phyloP scores from a whole-genome alignment of 1,140 invertebrate genomes.

The Anastatus disparis region DNA sequence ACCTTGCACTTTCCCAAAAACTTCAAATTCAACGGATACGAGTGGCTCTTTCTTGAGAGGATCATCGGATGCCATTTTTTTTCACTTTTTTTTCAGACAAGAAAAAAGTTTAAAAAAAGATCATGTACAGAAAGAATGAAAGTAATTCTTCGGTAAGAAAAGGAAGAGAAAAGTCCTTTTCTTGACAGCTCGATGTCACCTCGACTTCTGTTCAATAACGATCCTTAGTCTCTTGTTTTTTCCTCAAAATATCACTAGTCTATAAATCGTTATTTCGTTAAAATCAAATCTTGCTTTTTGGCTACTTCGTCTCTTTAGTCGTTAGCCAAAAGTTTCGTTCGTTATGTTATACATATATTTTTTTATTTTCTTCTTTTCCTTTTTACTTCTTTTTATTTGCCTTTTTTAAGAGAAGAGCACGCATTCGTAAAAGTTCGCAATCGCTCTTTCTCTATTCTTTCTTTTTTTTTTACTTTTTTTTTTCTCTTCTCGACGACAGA shows the following conservation, averaged over 20 bases:
- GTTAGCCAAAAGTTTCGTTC: neutral
- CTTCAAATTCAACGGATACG: slow-evolving; percentile 87
- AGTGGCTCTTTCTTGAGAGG: slow-evolving; percentile 68
- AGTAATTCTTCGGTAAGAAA: neutral
- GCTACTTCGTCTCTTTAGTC: neutral
- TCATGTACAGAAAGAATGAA: neutral
- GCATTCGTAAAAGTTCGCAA: too few relatives aligned
- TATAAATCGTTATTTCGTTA: too few relatives aligned
- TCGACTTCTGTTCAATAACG: neutral
- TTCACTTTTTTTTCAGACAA: too few relatives aligned
- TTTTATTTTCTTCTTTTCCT: too few relatives aligned
- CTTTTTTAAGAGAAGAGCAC: too few relatives aligned
- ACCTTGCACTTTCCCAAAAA: slow-evolving; percentile 91
- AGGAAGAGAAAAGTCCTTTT: neutral
- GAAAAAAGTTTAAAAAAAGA: too few relatives aligned
- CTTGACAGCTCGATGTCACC: neutral
- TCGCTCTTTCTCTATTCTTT: neutral
- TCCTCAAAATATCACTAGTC: too few relatives aligned
- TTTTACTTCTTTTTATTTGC: too few relatives aligned
- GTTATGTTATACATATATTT: too few relatives aligned
- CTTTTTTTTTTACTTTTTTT: too few relatives aligned
- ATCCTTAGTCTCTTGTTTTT: neutral
- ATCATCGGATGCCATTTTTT: slow-evolving; percentile 1
- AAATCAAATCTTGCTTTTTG: neutral
- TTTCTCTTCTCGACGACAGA: neutral